These are phyloP conservation scores for Megastigmus dorsalis DNA, from an alignment of 2,888 invertebrate genomes.

Conservation along the genomic window DNA sequence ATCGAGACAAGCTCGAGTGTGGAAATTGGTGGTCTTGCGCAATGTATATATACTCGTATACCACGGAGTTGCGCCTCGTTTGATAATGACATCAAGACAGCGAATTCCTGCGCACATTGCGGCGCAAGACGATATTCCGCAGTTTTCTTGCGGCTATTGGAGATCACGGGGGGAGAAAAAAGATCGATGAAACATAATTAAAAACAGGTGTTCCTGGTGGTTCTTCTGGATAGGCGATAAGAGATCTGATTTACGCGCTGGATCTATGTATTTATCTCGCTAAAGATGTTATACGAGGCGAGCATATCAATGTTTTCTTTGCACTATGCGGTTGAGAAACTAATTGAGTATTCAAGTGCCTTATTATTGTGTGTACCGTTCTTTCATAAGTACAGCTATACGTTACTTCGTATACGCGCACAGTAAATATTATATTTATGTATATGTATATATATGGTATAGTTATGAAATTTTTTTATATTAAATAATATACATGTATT, in stretches of 20 bases:
- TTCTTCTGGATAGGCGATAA: conserved; percentile 12
- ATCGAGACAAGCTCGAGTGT: conserved; percentile 30
- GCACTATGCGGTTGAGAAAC: neutral
- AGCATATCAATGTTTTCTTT: neutral
- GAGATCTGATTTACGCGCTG: neutral
- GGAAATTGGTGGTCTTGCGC: conserved; percentile 25
- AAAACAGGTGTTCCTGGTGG: neutral
- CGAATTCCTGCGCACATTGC: neutral
- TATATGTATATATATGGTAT: too few relatives aligned
- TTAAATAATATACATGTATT: too few relatives aligned
- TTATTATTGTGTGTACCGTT: too few relatives aligned
- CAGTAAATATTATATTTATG: too few relatives aligned
- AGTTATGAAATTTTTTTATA: too few relatives aligned
- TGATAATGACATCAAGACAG: conserved; percentile 34
- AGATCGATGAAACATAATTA: neutral
- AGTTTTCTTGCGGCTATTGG: too few relatives aligned
- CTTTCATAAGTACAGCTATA: too few relatives aligned
- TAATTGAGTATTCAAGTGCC: conserved; percentile 13
- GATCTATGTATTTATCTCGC: neutral
- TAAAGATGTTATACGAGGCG: neutral
- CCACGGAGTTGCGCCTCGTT: neutral
- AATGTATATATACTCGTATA: too few relatives aligned
- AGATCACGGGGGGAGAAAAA: too few relatives aligned
- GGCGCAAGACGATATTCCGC: neutral
- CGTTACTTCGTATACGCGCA: too few relatives aligned